These are phyloP conservation scores for Isoperla grammatica DNA, from an alignment of 2,888 invertebrate species.

Conservation along the genomic window DNA sequence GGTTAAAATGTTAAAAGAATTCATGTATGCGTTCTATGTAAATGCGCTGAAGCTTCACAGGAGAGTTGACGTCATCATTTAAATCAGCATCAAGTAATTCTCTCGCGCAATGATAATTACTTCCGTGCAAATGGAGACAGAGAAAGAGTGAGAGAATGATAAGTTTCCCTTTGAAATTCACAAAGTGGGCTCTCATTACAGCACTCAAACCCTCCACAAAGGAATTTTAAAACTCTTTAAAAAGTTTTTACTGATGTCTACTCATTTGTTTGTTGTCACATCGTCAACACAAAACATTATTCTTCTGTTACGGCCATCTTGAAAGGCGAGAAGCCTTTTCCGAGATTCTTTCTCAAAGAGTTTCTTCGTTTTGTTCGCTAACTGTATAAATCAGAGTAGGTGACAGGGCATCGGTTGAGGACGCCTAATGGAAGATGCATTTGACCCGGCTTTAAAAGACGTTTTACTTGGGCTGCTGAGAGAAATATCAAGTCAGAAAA, in stretches of 20 bases:
- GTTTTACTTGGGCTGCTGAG: constrained; percentile 11
- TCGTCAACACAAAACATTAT: constrained; percentile 9
- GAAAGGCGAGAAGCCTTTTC: background rate
- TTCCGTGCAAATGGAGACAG: constrained; percentile 1
- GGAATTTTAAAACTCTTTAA: constrained; percentile 15
- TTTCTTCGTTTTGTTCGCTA: constrained; percentile 13
- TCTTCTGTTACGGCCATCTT: constrained; percentile 5
- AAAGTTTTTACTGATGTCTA: constrained; percentile 7
- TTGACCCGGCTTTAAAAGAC: constrained; percentile 19
- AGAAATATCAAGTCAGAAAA: constrained; percentile 11
- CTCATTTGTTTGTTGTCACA: constrained; percentile 18
- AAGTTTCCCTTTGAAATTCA: constrained; percentile 11
- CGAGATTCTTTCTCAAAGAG: constrained; percentile 9
- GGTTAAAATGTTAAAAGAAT: too few species aligned
- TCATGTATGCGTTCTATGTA: too few species aligned
- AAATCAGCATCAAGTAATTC: constrained; percentile 1
- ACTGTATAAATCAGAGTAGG: constrained; percentile 15
- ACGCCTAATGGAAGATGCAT: constrained; percentile 17
- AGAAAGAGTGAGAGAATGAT: too few species aligned
- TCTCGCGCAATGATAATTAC: constrained; percentile 1
- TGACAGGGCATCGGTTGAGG: constrained; percentile 6
- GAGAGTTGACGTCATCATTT: background rate
- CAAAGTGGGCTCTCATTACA: constrained; percentile 17
- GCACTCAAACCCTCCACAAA: constrained; percentile 15
- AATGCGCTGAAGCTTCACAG: too few species aligned